Percentiles rank a stretch among this genome's conserved stretches.
These are phyloP conservation scores for Oryzias sinensis DNA, from an alignment of 2,797 vertebrate species.

Conservation along the genomic window DNA sequence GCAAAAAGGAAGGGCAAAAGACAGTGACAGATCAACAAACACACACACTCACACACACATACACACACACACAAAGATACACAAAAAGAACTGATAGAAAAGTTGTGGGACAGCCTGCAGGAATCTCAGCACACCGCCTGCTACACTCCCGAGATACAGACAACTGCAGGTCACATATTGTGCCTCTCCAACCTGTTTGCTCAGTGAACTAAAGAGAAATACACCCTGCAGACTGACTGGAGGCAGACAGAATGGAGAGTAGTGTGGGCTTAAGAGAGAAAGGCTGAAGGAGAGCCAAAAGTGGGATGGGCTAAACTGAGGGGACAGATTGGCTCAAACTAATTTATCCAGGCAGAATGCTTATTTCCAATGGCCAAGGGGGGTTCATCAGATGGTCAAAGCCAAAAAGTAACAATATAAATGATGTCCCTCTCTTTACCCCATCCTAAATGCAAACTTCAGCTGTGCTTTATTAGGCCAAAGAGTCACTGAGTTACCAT, in stretches of 20 bases:
- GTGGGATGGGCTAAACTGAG: conserved; percentile 29
- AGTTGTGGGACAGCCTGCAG: conserved; percentile 17
- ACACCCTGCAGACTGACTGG: conserved; percentile 35
- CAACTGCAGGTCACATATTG: conserved; percentile 32
- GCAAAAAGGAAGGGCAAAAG: neutral
- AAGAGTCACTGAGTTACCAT: neutral
- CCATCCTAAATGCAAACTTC: too few species aligned
- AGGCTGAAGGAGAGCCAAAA: conserved; percentile 28
- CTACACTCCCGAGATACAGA: conserved; percentile 26
- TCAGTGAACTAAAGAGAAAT: conserved; percentile 39
- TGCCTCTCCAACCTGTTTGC: conserved; percentile 35
- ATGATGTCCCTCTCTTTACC: too few species aligned
- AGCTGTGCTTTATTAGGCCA: too few species aligned
- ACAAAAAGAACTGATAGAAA: conserved; percentile 15
- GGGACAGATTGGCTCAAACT: conserved; percentile 46
- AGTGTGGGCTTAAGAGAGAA: conserved; percentile 11
- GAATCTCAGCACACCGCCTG: conserved; percentile 5
- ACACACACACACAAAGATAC: conserved; percentile 1
- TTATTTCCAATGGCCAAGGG: conserved; percentile 27
- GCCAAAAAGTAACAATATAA: neutral
- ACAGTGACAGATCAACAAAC: conserved; percentile 9
- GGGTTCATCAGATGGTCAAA: conserved; percentile 48
- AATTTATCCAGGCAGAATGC: conserved; percentile 39
- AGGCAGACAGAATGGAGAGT: conserved; percentile 14
- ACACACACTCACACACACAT: neutral